Base-by-base conservation (phyloP, 1,140 invertebrate genomes). In the Drosophila jambulina region DNA sequence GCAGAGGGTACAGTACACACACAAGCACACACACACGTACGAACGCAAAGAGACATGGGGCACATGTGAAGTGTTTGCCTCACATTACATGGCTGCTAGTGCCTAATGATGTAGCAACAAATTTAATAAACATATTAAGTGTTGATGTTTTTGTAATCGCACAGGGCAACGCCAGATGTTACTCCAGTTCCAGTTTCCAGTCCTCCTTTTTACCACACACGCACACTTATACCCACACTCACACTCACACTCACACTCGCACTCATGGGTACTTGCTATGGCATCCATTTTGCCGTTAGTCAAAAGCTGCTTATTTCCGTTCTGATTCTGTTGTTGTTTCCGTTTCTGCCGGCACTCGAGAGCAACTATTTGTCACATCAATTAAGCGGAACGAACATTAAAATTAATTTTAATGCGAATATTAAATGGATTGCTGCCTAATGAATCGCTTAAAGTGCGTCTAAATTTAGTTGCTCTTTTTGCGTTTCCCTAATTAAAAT, bases 51-150 rank as follows among this genome's bases (percentile, higher is more conserved):
- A 43, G 53, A 46, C 61, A 42, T 58, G 56, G 56, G 62, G 42
- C 57, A 38, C 53, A 69, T 75, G 58, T 65, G 59, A 88, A 87
- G 84, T 87, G 85, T 80, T 87, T 87, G 84, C 54, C 63, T 70
- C 78, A 71, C 81, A 90, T 90, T 85, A 85, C 79, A 88, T 79
- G 85, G 75, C 75, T 85, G 85, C 86, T 85, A 90, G 85, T 85
- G 85, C 85, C 85, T 90, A 90, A 90, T 90, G 85, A 90, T 91
- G 85, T 91, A 91, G 86, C 86, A 91, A 90, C 85, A 91, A 91
- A 90, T 90, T 90, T 91, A 91, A 91, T 91, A 90, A 90, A 91
- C 86, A 91, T 88, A 88, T 88, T 88, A 90, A 88, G 85, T 88
- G 85, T 88, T 88, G 84, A 90, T 88, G 85, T 90, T 88, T 84